These are phyloP conservation scores for Seriola quinqueradiata DNA, from an alignment of 2,113 vertebrate genomes.

Conservation along the genomic window DNA sequence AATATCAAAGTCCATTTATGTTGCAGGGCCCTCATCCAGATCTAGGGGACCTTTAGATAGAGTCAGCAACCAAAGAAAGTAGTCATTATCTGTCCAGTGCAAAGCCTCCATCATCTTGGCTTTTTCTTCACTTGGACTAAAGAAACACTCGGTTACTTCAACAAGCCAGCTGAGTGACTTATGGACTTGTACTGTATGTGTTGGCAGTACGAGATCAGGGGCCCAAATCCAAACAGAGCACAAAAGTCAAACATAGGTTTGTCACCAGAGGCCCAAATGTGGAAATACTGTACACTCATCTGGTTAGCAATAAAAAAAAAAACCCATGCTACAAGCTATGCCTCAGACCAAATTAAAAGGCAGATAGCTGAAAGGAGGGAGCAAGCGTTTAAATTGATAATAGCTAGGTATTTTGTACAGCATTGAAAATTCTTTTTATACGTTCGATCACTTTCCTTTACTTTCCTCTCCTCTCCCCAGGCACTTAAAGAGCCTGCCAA, in stretches of 20 bases:
- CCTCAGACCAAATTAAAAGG: conserved; percentile 24
- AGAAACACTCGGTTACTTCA: conserved; percentile 34
- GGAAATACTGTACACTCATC: conserved; percentile 40
- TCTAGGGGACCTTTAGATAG: conserved; percentile 24
- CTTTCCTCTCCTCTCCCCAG: conserved; percentile 43
- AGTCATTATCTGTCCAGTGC: conserved; percentile 28
- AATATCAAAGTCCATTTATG: conserved; percentile 57
- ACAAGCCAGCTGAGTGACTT: conserved; percentile 63
- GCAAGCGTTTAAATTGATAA: conserved; percentile 15
- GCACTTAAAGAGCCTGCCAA: conserved; percentile 52
- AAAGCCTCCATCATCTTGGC: conserved; percentile 28
- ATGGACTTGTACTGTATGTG: conserved; percentile 71
- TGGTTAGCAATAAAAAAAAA: conserved; percentile 45
- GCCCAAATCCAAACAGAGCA: conserved; percentile 67
- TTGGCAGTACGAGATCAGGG: conserved; percentile 68
- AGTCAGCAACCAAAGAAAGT: conserved; percentile 39
- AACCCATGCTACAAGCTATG: neutral
- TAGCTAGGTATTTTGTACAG: conserved; percentile 35
- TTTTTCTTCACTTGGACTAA: conserved; percentile 47
- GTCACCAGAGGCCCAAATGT: conserved; percentile 57
- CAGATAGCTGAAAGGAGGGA: neutral
- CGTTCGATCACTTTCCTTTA: conserved; percentile 29
- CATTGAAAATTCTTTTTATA: conserved; percentile 31
- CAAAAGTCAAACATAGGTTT: conserved; percentile 70
- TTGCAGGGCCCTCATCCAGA: conserved; percentile 11